A percentile compares a stretch with the other conserved stretches of the same genome.
Conservation (phyloP, 2,888 invertebrate genomes). For the Agrotis ipsilon region DNA sequence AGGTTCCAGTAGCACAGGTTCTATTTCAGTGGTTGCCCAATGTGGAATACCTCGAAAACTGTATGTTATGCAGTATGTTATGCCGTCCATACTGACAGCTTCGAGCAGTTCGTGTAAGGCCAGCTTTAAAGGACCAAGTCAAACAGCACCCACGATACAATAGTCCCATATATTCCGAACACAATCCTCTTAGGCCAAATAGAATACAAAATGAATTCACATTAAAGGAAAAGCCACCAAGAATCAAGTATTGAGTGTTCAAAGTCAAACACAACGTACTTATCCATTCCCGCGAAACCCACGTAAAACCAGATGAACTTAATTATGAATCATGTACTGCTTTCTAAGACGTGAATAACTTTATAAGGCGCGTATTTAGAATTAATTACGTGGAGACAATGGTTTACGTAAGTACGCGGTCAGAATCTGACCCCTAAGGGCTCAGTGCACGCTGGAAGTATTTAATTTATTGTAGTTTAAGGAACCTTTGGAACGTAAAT, state of each 20-base stretch:
- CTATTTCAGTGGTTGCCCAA: too few species aligned
- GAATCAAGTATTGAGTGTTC: slow-evolving; percentile 44
- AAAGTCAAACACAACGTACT: slow-evolving; percentile 48
- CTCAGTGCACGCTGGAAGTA: slow-evolving; percentile 38
- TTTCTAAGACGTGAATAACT: slow-evolving; percentile 72
- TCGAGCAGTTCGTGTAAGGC: too few species aligned
- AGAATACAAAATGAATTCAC: slow-evolving; percentile 28
- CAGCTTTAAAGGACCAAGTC: background rate
- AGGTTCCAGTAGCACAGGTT: too few species aligned
- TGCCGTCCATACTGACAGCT: too few species aligned
- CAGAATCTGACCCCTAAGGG: slow-evolving; percentile 63
- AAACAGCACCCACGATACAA: slow-evolving; percentile 6
- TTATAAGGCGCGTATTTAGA: slow-evolving; percentile 69
- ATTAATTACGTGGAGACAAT: slow-evolving; percentile 75
- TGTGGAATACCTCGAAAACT: too few species aligned
- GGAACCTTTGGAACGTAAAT: slow-evolving; percentile 37
- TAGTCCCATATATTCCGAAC: slow-evolving; percentile 13
- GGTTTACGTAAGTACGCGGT: slow-evolving; percentile 73
- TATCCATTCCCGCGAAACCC: slow-evolving; percentile 38
- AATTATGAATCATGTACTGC: slow-evolving; percentile 62
- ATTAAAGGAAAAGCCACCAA: slow-evolving; percentile 11
- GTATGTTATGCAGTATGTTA: too few species aligned
- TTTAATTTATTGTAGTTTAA: slow-evolving; percentile 39
- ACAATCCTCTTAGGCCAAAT: slow-evolving; percentile 37
- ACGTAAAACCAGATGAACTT: slow-evolving; percentile 62